Evolutionary conservation across 2,888 invertebrate genomes (phyloP).

Genomic region (Bembecia ichneumoniformis): DNA sequence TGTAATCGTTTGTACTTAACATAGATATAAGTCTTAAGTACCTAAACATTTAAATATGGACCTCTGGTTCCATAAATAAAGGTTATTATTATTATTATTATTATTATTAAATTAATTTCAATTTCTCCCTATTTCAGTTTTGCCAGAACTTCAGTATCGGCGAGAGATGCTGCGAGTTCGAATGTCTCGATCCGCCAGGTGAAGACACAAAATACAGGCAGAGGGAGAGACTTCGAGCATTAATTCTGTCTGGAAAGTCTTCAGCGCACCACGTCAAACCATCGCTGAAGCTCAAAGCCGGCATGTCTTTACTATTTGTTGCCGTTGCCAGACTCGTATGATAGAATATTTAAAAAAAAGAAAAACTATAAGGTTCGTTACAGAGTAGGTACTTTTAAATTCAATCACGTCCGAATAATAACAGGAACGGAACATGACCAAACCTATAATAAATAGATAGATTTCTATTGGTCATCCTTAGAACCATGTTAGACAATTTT

Average conservation of each 20-base stretch:
- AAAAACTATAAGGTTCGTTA: background rate
- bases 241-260: constrained; percentile 74
- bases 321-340: constrained; percentile 61
- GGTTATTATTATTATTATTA: too few relatives aligned
- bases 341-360: constrained; percentile 3
- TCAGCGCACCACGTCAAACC: constrained; percentile 45
- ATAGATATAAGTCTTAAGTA: too few relatives aligned
- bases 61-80: too few relatives aligned
- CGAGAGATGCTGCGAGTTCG: constrained; percentile 90
- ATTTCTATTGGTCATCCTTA: too few relatives aligned
- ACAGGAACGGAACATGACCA: too few relatives aligned
- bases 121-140: constrained; percentile 69
- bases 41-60: too few relatives aligned
- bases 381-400: background rate
- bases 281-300: constrained; percentile 37
- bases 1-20: too few relatives aligned
- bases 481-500: too few relatives aligned
- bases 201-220: constrained; percentile 68
- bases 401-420: too few relatives aligned
- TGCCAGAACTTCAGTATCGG: constrained; percentile 89
- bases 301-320: constrained; percentile 48
- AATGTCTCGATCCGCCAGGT: constrained; percentile 85
- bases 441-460: too few relatives aligned
- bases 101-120: too few relatives aligned
- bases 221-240: constrained; percentile 71